Evolutionary conservation across 92 coral and sea anemone species (phyloP).

Genomic region (Zoanthus sociatus): DNA sequence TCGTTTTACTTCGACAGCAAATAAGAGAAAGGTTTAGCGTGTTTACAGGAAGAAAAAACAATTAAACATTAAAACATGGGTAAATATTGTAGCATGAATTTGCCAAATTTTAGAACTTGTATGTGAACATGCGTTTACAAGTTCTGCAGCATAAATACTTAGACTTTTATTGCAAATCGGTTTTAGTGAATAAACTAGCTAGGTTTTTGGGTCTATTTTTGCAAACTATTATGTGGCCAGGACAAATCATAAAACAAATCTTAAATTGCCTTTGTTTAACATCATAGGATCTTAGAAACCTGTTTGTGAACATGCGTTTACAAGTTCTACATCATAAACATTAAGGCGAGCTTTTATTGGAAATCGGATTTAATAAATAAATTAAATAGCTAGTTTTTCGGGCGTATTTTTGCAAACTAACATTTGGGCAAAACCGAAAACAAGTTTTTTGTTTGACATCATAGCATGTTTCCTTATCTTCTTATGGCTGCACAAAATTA

Average conservation of each 20-base stretch:
- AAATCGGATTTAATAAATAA: background rate
- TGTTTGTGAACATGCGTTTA: background rate
- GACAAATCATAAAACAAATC: background rate
- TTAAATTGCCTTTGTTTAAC: background rate
- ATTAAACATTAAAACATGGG: background rate
- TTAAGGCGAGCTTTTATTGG: too few species aligned
- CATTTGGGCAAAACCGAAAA: background rate
- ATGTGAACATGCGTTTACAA: background rate
- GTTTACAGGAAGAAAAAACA: background rate
- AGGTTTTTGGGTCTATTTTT: background rate
- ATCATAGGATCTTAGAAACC: background rate
- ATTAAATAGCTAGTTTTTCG: too few species aligned
- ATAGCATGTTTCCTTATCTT: background rate
- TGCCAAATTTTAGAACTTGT: background rate
- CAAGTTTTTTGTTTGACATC: background rate
- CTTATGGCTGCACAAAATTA: background rate
- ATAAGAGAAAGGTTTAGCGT: constrained; percentile 8
- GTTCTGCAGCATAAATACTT: too few species aligned
- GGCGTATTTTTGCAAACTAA: background rate
- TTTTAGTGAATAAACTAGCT: background rate
- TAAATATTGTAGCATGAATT: constrained; percentile 1
- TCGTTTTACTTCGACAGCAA: background rate
- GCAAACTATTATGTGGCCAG: background rate
- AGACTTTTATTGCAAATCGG: too few species aligned
- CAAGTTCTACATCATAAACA: too few species aligned